These are phyloP conservation scores for Drosophila busckii DNA, from an alignment of 1,140 invertebrate genomes.

Conservation along the genomic window DNA sequence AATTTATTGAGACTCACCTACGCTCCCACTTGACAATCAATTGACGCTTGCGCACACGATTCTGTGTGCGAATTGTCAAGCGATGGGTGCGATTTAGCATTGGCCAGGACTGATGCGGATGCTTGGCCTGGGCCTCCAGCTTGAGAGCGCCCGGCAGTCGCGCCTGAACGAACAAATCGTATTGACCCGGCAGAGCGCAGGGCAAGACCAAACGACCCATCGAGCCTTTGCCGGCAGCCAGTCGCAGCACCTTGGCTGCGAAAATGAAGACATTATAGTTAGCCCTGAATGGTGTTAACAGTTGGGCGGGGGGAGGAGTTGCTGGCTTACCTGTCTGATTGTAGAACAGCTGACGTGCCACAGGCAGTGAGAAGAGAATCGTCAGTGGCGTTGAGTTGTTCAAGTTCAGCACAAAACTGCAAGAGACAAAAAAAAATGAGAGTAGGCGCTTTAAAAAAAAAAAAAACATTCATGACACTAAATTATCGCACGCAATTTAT, in stretches of 20 bases:
- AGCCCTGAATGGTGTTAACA: not conserved
- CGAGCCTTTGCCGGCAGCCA: slow-evolving; percentile 30
- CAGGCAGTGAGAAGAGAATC: slow-evolving; percentile 67
- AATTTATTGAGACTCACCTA: slow-evolving; percentile 43
- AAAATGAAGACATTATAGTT: slow-evolving; percentile 11
- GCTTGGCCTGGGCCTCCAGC: slow-evolving; percentile 60
- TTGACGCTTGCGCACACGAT: slow-evolving; percentile 70
- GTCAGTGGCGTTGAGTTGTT: slow-evolving; percentile 70
- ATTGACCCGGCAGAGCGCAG: slow-evolving; percentile 69
- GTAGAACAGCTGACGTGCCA: slow-evolving; percentile 74
- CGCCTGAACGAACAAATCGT: slow-evolving; percentile 70
- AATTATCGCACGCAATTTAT: slow-evolving; percentile 70
- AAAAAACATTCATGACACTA: slow-evolving; percentile 73
- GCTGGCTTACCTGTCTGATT: slow-evolving; percentile 72
- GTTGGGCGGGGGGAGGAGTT: not conserved
- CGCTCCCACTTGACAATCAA: slow-evolving; percentile 77
- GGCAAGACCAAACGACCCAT: slow-evolving; percentile 59
- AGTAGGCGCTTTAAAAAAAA: slow-evolving; percentile 65
- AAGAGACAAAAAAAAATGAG: slow-evolving; percentile 9
- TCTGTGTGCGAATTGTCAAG: slow-evolving; percentile 68
- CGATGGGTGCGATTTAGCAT: slow-evolving; percentile 65
- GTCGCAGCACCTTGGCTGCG: slow-evolving; percentile 60
- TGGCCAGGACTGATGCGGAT: slow-evolving; percentile 65
- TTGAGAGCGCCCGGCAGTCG: slow-evolving; percentile 58
- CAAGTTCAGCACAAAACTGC: slow-evolving; percentile 68